Conservation (phyloP, 1,140 invertebrate species). For the Globodera rostochiensis region DNA sequence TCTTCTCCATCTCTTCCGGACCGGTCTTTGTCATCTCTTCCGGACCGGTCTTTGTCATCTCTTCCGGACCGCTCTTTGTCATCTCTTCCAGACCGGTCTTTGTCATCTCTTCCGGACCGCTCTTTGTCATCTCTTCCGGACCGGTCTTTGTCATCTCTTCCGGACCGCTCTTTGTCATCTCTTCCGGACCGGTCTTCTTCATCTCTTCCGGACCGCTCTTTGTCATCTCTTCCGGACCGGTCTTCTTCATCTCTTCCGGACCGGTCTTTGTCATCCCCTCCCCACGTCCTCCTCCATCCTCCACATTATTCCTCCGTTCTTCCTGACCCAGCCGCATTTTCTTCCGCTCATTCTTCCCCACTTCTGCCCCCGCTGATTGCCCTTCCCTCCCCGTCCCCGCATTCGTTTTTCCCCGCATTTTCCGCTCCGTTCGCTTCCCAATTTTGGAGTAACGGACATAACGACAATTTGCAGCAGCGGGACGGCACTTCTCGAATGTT, state of each 20-base stretch:
- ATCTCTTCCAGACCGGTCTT: neutral
- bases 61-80: neutral
- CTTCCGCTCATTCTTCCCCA: too few relatives aligned
- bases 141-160: neutral
- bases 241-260: neutral
- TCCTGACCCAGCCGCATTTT: too few relatives aligned
- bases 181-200: neutral
- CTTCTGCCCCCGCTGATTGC: too few relatives aligned
- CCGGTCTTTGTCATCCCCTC: neutral
- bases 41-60: neutral
- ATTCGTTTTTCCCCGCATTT: neutral
- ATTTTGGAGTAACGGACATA: neutral
- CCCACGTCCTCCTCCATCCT: neutral
- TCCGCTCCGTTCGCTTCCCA: neutral
- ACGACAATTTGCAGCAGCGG: neutral
- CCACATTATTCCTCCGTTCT: neutral
- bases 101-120: too few relatives aligned
- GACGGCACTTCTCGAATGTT: neutral
- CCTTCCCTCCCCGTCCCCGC: too few relatives aligned
- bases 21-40: neutral
- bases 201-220: neutral
- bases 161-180: neutral
- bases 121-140: neutral
- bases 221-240: neutral
- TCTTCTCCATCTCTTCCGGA: neutral